Base-by-base conservation (phyloP, 2,113 vertebrate genomes). In the Callopanchax toddi region DNA sequence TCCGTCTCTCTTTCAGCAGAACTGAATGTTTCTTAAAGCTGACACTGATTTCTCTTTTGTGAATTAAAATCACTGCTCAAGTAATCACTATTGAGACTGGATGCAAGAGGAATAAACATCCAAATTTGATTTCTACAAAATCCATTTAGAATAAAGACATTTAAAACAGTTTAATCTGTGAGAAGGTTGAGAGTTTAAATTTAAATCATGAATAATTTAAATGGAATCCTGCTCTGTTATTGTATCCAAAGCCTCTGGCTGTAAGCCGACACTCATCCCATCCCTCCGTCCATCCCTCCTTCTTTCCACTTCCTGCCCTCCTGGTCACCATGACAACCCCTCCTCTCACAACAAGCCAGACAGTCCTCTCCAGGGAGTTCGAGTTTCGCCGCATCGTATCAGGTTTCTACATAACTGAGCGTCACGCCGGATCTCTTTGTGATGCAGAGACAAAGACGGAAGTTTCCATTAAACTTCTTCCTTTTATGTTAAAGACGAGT, bases 171-270 rank as follows among this genome's bases (percentile, higher is more conserved):
- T 32, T 29, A 4, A 29, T 29, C 26, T 29, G 26, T 29, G 7
- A 29, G 1, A 15, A 29, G 25, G 17, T 29, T 51, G 4, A 32
- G 13, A 50, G 26, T 34, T 13, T 18, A 20, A 4, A 32, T 26
- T n/a, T 25, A 29, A 51, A 43, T 32, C 13, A 20, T 52, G 15
- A 63, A 63, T 43, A 43, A 21, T 63, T 53, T n/a, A 34, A 22
- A 52, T 22, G n/a, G 48, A 29, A 13, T 49, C 44, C 23, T 7
- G 13, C 22, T 5, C 5, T 17, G 32, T 21, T 56, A 20, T 23
- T 42, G 53, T n/a, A 18, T 56, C 54, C 40, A 36, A 11, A 11
- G 22, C 13, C 23, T 65, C 42, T 1, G 4, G 23, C 52, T 48
- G 52, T 21, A 49, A 67, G 25, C 15, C 4, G 39, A 43, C 52